phyloP scores from a whole-genome alignment of 2,888 invertebrate species.

The Agonopterix arenella region DNA sequence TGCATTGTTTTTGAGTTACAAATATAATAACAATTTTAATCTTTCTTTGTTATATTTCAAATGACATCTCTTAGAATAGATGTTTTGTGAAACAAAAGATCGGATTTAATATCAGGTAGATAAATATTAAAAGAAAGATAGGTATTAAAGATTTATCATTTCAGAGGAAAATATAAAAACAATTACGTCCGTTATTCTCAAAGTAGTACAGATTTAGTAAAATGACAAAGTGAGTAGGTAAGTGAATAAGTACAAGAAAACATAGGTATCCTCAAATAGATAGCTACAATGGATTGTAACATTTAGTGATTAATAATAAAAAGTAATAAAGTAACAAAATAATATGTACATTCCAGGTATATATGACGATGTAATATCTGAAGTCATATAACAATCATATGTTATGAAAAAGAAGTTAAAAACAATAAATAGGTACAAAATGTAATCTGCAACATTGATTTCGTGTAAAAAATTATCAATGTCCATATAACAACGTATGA shows the following conservation, averaged over 20 bases:
- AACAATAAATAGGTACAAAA: neutral
- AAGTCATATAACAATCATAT: too few relatives aligned
- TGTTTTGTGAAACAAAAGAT: neutral
- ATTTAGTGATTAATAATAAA: too few relatives aligned
- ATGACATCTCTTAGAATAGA: neutral
- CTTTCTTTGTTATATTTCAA: constrained; percentile 17
- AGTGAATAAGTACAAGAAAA: too few relatives aligned
- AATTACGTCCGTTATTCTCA: too few relatives aligned
- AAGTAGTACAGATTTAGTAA: neutral
- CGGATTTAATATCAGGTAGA: neutral
- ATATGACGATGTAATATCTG: neutral
- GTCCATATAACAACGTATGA: constrained; percentile 1
- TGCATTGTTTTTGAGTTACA: constrained; percentile 57
- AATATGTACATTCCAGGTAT: too few relatives aligned
- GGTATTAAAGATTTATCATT: too few relatives aligned
- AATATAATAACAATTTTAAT: constrained; percentile 30
- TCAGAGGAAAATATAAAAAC: too few relatives aligned
- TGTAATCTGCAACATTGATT: constrained; percentile 6
- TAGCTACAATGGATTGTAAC: too few relatives aligned
- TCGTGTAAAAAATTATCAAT: constrained; percentile 2
- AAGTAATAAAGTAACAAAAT: too few relatives aligned
- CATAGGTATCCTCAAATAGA: too few relatives aligned
- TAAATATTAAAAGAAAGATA: too few relatives aligned
- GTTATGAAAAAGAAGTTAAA: neutral
- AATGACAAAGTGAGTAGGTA: neutral